A percentile compares a stretch with the other conserved stretches of the same genome.
Conservation (phyloP, 2,888 invertebrate species). For the Erynnis tages region DNA sequence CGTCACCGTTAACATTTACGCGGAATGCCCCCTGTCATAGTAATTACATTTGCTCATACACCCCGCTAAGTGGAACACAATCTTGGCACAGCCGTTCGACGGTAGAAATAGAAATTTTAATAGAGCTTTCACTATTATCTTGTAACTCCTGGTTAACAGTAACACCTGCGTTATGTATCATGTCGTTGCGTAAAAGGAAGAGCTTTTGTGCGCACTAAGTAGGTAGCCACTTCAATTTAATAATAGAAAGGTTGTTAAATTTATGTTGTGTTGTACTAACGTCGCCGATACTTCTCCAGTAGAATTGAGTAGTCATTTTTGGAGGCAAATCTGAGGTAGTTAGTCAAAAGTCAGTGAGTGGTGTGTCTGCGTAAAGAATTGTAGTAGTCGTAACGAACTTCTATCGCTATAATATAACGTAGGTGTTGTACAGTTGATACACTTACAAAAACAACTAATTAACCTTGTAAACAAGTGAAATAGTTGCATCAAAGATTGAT, state of each 20-base stretch:
- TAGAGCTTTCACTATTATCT: conserved; percentile 28
- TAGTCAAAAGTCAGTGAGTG: too few relatives aligned
- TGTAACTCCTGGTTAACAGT: conserved; percentile 26
- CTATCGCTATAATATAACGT: too few relatives aligned
- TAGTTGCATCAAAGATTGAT: too few relatives aligned
- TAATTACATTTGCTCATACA: conserved; percentile 22
- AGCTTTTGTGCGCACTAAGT: conserved; percentile 10
- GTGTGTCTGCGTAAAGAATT: too few relatives aligned
- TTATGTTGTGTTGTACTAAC: background rate
- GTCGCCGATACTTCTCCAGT: too few relatives aligned
- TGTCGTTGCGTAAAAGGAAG: conserved; percentile 25
- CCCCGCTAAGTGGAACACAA: conserved; percentile 23
- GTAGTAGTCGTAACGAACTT: too few relatives aligned
- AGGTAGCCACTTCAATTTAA: conserved; percentile 3
- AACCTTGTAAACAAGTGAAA: too few relatives aligned
- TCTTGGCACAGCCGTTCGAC: conserved; percentile 25
- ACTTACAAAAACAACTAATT: too few relatives aligned
- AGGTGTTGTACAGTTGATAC: too few relatives aligned
- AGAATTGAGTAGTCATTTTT: too few relatives aligned
- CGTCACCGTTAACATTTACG: conserved; percentile 22
- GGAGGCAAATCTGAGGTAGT: too few relatives aligned
- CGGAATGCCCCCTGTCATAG: conserved; percentile 20
- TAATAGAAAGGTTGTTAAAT: background rate
- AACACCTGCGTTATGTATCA: conserved; percentile 27
- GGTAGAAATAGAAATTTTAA: conserved; percentile 26